These are phyloP conservation scores for Autographa gamma DNA, from an alignment of 2,888 invertebrate species.

Conservation along the genomic window DNA sequence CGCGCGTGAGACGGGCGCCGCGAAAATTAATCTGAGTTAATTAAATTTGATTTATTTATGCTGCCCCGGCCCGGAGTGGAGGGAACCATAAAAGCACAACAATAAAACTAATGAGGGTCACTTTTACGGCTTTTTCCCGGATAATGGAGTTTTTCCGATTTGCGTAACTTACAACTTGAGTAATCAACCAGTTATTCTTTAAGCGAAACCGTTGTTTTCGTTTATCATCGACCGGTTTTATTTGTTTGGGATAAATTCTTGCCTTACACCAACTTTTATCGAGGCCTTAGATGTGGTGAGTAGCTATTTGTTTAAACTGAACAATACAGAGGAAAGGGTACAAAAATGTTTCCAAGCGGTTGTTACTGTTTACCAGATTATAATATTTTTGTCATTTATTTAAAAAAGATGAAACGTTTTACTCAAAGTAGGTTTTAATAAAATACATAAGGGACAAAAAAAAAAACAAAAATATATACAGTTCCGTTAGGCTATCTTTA, in stretches of 20 bases:
- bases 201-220: slow-evolving; percentile 60
- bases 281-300: neutral
- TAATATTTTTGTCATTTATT: too few species aligned
- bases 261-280: slow-evolving; percentile 25
- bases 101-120: slow-evolving; percentile 86
- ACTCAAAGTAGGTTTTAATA: too few species aligned
- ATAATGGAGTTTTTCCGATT: slow-evolving; percentile 83
- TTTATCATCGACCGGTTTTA: slow-evolving; percentile 46
- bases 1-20: slow-evolving; percentile 75
- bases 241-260: slow-evolving; percentile 41
- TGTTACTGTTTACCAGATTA: neutral
- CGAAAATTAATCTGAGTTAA: slow-evolving; percentile 89
- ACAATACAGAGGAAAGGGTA: slow-evolving; percentile 8
- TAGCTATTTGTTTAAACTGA: slow-evolving; percentile 13
- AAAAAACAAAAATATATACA: too few species aligned
- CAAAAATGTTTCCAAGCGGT: neutral
- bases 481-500: too few species aligned
- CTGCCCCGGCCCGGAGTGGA: slow-evolving; percentile 71
- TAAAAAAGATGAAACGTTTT: too few species aligned
- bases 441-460: too few species aligned
- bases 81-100: slow-evolving; percentile 85
- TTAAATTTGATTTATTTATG: slow-evolving; percentile 89
- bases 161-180: slow-evolving; percentile 74
- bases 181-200: slow-evolving; percentile 72
- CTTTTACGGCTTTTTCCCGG: slow-evolving; percentile 83